Percentiles rank a stretch among this genome's conserved stretches.
These are phyloP conservation scores for Sternarchorhynchus goeldii DNA, from an alignment of 2,797 vertebrate species.

Conservation along the genomic window DNA sequence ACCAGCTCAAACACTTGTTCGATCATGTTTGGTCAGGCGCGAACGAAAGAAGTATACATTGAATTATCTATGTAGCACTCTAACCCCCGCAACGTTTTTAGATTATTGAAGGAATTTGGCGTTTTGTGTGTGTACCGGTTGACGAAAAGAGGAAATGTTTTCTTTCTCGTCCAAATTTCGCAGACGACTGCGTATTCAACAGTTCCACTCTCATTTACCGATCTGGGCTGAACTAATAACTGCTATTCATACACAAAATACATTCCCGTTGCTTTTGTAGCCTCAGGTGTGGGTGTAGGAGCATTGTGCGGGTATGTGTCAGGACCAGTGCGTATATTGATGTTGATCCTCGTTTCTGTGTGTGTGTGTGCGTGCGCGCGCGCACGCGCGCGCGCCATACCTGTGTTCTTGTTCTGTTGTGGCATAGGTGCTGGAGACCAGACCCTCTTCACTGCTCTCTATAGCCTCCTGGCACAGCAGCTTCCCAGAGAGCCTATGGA, in stretches of 20 bases:
- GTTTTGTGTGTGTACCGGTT: background rate
- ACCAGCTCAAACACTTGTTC: too few species aligned
- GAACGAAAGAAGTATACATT: too few species aligned
- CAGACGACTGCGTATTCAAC: background rate
- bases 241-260: too few species aligned
- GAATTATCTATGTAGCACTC: too few species aligned
- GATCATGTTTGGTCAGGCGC: too few species aligned
- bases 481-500: constrained; percentile 96
- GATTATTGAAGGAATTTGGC: constrained; percentile 18
- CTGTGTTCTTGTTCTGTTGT: background rate
- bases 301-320: too few species aligned
- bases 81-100: too few species aligned
- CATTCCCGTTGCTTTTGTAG: too few species aligned
- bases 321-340: too few species aligned
- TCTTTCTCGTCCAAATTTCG: constrained; percentile 12
- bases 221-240: too few species aligned
- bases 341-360: background rate
- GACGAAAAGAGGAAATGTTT: background rate
- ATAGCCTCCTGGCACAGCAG: constrained; percentile 89
- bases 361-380: background rate
- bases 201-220: background rate
- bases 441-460: constrained; percentile 88
- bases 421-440: constrained; percentile 92
- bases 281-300: too few species aligned
- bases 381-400: background rate